Conservation (phyloP, 2,113 vertebrate species). For the Antidorcas marsupialis region DNA sequence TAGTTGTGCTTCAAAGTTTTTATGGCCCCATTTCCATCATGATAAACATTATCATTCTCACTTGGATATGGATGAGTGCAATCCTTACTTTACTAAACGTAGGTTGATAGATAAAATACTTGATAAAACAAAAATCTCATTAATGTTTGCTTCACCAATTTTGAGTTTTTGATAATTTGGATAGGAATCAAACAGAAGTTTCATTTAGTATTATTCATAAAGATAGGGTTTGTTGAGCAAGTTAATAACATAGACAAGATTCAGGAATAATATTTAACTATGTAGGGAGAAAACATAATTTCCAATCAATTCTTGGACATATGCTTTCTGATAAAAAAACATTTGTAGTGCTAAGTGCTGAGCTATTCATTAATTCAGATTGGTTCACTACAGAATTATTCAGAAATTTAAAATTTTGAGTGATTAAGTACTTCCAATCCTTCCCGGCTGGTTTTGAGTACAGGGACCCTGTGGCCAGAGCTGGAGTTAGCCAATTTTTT, state of each 20-base stretch:
- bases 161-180: constrained; percentile 24
- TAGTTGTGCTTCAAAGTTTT: constrained; percentile 31
- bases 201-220: neutral
- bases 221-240: neutral
- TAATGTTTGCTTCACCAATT: neutral
- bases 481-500: neutral
- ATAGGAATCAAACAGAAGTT: neutral
- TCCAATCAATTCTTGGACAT: neutral
- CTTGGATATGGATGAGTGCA: neutral
- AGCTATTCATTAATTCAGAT: constrained; percentile 2
- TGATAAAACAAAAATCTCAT: constrained; percentile 24
- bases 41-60: constrained; percentile 23
- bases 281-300: constrained; percentile 10
- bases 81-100: neutral
- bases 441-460: neutral
- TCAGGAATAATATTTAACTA: constrained; percentile 16
- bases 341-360: constrained; percentile 1
- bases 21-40: neutral
- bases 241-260: neutral
- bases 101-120: constrained; percentile 29
- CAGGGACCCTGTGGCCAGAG: neutral
- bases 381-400: neutral
- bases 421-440: neutral
- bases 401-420: neutral
- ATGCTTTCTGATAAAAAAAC: neutral